Base-by-base conservation (phyloP, 2,888 invertebrate species). In the Cephus runcator region DNA sequence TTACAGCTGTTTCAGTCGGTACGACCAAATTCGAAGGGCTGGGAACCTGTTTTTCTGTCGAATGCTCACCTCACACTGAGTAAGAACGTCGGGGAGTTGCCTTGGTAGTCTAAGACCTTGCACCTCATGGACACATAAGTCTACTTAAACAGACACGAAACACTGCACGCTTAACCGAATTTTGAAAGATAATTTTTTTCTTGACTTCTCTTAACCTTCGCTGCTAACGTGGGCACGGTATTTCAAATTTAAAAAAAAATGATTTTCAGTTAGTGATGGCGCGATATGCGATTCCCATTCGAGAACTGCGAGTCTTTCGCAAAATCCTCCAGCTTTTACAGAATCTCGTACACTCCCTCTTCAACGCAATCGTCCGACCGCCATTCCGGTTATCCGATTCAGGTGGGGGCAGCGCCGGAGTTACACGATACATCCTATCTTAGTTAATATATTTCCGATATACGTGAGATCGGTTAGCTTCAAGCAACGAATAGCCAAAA, bases 121-220 rank as follows among this genome's bases (percentile, higher is more conserved):
- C 90, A 88, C 90, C 89, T 90, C 91, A 91, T 91, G 84, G 91
- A 90, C 91, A 91, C 91, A 91, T 91, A 88, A 80, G 85, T 85
- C 81, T 85, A 80, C 71, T 23, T 6, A 23, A 23, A 73, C 75
- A 81, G 81, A 79, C 69, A 75, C 34, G 34, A 36, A 34, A 30
- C 71, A 76, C 40, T 73, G 74, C 69, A 73, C 79, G 69, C 74
- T 68, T 36, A 30, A 34, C 40, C 69, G 33, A 40, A 40, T 15
- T 40, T 40, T 6, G 15, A 56, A 56, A 23, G 75, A 76, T 15
- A 31, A 36, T 36, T 33, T 3, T 3, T 73, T 11, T 1, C 11
- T 31, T 34, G 15, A 31, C 9, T 23, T 23, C 2, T 9, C 9
- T 56, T 23, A 23, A 56, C 9, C 9, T 9, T 23, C 9, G 9